Conservation (phyloP, 2,888 invertebrate genomes). For the Euclidia mi region DNA sequence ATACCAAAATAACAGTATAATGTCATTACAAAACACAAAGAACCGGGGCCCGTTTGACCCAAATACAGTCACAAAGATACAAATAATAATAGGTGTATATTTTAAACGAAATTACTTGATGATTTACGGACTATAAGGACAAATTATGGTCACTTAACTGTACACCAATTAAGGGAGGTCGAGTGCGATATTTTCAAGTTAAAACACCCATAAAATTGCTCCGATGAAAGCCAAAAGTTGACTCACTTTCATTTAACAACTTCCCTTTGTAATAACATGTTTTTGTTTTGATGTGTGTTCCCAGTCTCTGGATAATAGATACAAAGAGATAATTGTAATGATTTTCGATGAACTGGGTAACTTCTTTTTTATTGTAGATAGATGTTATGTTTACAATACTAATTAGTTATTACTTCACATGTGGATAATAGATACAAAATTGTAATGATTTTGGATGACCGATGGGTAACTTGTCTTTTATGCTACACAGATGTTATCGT, state of each 20-base stretch:
- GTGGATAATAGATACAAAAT: no score
- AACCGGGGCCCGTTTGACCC: conserved; percentile 1
- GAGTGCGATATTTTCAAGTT: conserved; percentile 30
- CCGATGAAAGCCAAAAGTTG: conserved; percentile 16
- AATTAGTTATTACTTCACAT: no score
- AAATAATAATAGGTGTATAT: conserved; percentile 25
- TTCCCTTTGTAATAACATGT: neutral
- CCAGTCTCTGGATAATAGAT: no score
- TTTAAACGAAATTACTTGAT: conserved; percentile 28
- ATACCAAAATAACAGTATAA: neutral
- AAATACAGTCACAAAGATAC: conserved; percentile 10
- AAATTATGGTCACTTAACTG: conserved; percentile 36
- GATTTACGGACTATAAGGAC: conserved; percentile 26
- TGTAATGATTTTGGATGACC: no score
- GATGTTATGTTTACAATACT: no score
- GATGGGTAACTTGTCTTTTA: no score
- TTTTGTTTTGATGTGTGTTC: no score
- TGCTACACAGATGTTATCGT: no score
- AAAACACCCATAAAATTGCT: conserved; percentile 17
- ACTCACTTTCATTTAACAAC: neutral
- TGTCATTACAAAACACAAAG: neutral
- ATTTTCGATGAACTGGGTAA: no score
- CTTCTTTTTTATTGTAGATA: no score
- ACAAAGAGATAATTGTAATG: no score
- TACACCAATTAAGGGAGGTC: conserved; percentile 33